phyloP scores from a whole-genome alignment of 2,797 vertebrate species.

The Vultur gryphus region DNA sequence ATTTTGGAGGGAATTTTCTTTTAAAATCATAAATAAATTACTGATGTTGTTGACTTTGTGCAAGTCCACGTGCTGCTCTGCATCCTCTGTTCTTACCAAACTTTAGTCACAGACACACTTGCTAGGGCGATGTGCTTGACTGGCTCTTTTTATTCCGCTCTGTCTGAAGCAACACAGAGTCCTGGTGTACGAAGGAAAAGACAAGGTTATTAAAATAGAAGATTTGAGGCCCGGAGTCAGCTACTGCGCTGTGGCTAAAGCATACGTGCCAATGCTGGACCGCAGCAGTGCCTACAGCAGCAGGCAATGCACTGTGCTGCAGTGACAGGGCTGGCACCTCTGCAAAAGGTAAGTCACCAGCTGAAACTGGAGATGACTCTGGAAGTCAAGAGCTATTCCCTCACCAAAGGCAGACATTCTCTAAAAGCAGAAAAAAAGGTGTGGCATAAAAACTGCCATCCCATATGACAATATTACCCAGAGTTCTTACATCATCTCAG shows the following conservation, averaged over 20 bases:
- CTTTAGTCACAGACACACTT: neutral
- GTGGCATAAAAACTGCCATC: neutral
- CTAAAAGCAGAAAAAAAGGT: neutral
- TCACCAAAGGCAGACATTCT: neutral
- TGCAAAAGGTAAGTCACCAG: neutral
- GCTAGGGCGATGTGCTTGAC: neutral
- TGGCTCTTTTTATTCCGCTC: neutral
- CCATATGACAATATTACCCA: neutral
- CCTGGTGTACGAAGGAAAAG: constrained; percentile 58
- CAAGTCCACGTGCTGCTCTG: neutral
- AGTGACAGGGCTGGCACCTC: neutral
- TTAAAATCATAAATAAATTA: neutral
- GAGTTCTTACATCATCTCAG: neutral
- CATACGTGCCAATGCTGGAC: neutral
- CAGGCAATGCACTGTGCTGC: neutral
- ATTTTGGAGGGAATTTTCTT: neutral
- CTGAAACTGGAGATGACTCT: neutral
- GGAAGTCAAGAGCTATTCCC: neutral
- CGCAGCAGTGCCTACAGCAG: constrained; percentile 62
- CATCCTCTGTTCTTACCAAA: neutral
- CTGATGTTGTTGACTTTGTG: neutral
- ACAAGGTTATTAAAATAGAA: constrained; percentile 47
- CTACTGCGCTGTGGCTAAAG: constrained; percentile 60
- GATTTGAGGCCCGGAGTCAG: constrained; percentile 4
- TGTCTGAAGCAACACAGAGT: constrained; percentile 50